Evolutionary conservation across 64 coral and sea anemone species (phyloP).

Genomic region (Exaiptasia diaphana): DNA sequence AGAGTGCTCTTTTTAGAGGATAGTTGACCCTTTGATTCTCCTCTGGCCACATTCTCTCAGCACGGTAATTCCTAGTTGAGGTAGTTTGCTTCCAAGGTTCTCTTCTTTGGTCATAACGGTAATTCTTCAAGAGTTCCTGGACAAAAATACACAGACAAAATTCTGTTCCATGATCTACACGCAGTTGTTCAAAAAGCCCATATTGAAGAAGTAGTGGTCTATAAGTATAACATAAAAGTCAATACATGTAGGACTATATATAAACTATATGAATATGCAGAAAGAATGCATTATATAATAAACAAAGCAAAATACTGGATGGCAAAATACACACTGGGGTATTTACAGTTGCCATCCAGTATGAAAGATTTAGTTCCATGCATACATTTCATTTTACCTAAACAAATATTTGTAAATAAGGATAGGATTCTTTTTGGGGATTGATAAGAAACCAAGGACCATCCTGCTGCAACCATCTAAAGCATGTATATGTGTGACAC

Average conservation of each 20-base stretch:
- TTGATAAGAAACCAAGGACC: background rate
- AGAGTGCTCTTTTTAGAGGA: too few relatives aligned
- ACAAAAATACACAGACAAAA: constrained; percentile 65
- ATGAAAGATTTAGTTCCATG: background rate
- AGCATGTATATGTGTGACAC: constrained; percentile 28
- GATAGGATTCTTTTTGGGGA: constrained; percentile 11
- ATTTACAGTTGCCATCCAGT: background rate
- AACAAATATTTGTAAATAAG: background rate
- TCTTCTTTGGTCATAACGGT: constrained; percentile 11
- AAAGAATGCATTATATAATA: background rate
- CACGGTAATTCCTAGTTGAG: too few relatives aligned
- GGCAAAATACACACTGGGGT: background rate
- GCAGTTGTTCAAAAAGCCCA: constrained; percentile 45
- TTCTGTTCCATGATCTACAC: constrained; percentile 37
- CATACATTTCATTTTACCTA: too few relatives aligned
- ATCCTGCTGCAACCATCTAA: constrained; percentile 21
- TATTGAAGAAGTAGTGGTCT: too few relatives aligned
- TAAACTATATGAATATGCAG: too few relatives aligned
- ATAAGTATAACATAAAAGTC: too few relatives aligned
- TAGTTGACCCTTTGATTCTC: too few relatives aligned
- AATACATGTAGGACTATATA: too few relatives aligned
- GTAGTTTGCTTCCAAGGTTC: constrained; percentile 37
- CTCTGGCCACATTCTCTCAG: too few relatives aligned
- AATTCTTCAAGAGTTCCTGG: constrained; percentile 40
- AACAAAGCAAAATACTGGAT: background rate